Percentiles rank a stretch among this genome's conserved stretches.
phyloP scores from a whole-genome alignment of 2,113 vertebrate genomes.

The Oostethus manadensis region DNA sequence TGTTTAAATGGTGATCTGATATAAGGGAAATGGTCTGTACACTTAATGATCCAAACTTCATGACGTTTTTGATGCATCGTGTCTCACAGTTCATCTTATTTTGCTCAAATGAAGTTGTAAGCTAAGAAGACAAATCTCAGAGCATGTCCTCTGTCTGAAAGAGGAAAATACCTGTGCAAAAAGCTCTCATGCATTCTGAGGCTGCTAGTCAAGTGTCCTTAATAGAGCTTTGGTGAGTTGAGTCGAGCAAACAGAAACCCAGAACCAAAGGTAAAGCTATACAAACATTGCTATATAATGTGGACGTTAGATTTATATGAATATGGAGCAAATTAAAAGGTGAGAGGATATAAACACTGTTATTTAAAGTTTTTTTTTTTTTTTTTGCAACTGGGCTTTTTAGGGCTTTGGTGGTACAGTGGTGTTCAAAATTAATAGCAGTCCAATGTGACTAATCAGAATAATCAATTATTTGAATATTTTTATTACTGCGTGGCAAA shows the following conservation, averaged over 20 bases:
- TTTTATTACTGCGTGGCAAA: no score
- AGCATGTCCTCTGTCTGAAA: neutral
- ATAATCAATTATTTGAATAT: no score
- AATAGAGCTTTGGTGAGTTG: slow-evolving; percentile 52
- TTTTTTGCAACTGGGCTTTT: slow-evolving; percentile 1
- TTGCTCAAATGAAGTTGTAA: neutral
- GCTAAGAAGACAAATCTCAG: neutral
- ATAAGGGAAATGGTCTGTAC: no score
- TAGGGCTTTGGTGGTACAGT: neutral
- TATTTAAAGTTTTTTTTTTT: neutral
- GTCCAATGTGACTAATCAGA: no score
- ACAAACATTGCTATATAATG: slow-evolving; percentile 71
- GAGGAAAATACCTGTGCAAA: neutral
- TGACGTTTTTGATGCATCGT: no score
- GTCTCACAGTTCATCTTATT: neutral
- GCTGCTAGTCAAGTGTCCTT: slow-evolving; percentile 62
- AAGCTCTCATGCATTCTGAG: neutral
- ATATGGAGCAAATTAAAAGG: slow-evolving; percentile 52
- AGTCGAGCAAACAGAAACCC: slow-evolving; percentile 38
- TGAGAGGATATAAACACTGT: no score
- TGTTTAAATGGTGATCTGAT: slow-evolving; percentile 1
- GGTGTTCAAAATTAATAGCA: no score
- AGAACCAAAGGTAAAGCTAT: slow-evolving; percentile 51
- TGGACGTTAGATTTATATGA: slow-evolving; percentile 55
- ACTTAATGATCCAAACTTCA: no score